Evolutionary conservation across 2,113 vertebrate species (phyloP).

Genomic region (Pluvianellus socialis): DNA sequence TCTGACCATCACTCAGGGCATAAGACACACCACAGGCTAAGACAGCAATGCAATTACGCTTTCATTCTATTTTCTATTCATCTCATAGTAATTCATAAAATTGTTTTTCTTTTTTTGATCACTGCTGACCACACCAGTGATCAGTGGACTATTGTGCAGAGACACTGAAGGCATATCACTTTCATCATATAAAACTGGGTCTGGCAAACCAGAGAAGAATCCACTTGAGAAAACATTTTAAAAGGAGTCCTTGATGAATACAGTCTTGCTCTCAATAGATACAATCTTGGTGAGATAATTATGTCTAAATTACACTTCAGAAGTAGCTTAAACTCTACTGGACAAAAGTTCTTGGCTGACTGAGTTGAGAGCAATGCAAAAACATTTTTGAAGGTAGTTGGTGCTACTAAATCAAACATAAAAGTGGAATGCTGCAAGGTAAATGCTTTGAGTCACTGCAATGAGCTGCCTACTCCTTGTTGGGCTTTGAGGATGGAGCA

Average conservation of each 20-base stretch:
- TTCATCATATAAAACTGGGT: not conserved
- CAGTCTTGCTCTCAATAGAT: slow-evolving; percentile 41
- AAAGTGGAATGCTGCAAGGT: not conserved
- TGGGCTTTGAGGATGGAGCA: not conserved
- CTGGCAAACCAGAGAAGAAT: slow-evolving; percentile 10
- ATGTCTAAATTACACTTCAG: slow-evolving; percentile 33
- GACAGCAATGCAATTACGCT: not conserved
- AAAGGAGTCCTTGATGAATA: slow-evolving; percentile 41
- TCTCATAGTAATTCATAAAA: not conserved
- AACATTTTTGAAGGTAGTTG: not conserved
- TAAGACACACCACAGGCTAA: not conserved
- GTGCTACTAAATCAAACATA: slow-evolving; percentile 12
- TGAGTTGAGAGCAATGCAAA: slow-evolving; percentile 15
- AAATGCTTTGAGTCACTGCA: slow-evolving; percentile 25
- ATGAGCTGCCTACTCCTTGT: not conserved
- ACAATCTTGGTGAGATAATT: slow-evolving; percentile 50
- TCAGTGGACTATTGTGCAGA: not conserved
- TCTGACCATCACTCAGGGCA: not conserved
- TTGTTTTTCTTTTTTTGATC: not conserved
- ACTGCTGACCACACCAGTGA: not conserved
- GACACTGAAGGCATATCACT: not conserved
- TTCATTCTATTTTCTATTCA: not conserved
- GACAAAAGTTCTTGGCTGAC: slow-evolving; percentile 40
- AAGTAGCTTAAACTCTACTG: slow-evolving; percentile 34
- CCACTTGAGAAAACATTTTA: slow-evolving; percentile 29